These are phyloP conservation scores for Lasioglossum oenotherae DNA, from an alignment of 2,888 invertebrate genomes.

Conservation along the genomic window DNA sequence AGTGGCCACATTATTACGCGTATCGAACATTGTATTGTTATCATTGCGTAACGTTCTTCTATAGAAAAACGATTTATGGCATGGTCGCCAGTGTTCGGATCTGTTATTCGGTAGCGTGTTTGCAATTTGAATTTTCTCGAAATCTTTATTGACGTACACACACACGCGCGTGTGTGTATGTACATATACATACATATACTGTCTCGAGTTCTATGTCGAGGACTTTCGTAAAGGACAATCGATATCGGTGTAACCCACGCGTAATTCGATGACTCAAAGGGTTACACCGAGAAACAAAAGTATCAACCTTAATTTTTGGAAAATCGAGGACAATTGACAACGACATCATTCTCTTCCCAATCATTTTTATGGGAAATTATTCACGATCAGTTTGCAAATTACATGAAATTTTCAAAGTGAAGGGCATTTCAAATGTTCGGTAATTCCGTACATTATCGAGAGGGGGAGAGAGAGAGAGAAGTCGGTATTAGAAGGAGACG, in stretches of 20 bases:
- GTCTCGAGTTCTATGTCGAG: conserved; percentile 25
- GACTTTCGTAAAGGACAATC: conserved; percentile 51
- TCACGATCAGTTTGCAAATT: neutral
- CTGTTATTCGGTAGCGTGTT: neutral
- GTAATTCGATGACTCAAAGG: conserved; percentile 38
- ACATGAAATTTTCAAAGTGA: neutral
- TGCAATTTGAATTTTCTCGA: conserved; percentile 11
- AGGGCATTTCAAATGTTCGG: neutral
- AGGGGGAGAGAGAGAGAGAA: neutral
- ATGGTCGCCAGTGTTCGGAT: too few species aligned
- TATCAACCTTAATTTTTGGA: neutral
- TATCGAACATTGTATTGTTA: neutral
- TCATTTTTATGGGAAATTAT: neutral
- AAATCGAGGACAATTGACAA: neutral
- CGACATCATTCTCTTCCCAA: neutral
- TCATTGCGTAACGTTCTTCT: neutral
- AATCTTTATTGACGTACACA: conserved; percentile 11
- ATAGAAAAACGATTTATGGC: neutral
- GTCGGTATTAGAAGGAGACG: neutral
- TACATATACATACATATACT: neutral
- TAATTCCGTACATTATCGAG: neutral
- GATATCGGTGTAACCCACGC: conserved; percentile 41
- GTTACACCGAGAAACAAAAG: conserved; percentile 21
- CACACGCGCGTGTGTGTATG: neutral
- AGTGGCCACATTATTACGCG: neutral